Evolutionary conservation across 2,113 vertebrate species (phyloP).

Genomic region (Romanogobio albipinnatus): DNA sequence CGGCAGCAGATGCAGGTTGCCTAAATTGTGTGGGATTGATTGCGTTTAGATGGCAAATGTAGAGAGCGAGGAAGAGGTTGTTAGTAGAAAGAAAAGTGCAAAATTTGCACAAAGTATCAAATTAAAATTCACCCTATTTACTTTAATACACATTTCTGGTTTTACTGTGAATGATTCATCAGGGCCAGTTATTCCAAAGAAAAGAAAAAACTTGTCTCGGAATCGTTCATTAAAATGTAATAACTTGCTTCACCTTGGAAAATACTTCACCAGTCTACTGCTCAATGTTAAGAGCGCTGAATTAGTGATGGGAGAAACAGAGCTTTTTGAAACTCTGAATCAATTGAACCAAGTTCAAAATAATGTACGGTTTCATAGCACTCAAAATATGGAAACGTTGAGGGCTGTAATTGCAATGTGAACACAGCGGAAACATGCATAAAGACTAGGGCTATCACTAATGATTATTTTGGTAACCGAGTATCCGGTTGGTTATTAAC

Average conservation of each 20-base stretch:
- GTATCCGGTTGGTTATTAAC: too few relatives aligned
- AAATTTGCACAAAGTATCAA: not conserved
- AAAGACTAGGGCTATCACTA: too few relatives aligned
- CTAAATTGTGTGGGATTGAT: conserved; percentile 31
- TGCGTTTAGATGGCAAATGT: not conserved
- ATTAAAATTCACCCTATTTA: not conserved
- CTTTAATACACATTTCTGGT: not conserved
- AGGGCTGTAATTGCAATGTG: too few relatives aligned
- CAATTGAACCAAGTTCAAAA: too few relatives aligned
- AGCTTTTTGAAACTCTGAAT: not conserved
- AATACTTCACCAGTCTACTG: not conserved
- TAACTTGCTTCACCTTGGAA: not conserved
- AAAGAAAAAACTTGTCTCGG: not conserved
- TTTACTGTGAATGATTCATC: not conserved
- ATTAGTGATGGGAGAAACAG: not conserved
- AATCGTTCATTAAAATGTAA: conserved; percentile 9
- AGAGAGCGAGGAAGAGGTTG: not conserved
- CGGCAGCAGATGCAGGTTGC: conserved; percentile 19
- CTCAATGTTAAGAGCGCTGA: not conserved
- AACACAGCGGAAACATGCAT: too few relatives aligned
- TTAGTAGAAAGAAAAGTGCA: not conserved
- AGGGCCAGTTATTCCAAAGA: not conserved
- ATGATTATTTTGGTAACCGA: too few relatives aligned
- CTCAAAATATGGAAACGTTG: too few relatives aligned
- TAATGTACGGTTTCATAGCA: too few relatives aligned